phyloP scores from a whole-genome alignment of 2,113 vertebrate species.

The Dasypus novemcinctus region DNA sequence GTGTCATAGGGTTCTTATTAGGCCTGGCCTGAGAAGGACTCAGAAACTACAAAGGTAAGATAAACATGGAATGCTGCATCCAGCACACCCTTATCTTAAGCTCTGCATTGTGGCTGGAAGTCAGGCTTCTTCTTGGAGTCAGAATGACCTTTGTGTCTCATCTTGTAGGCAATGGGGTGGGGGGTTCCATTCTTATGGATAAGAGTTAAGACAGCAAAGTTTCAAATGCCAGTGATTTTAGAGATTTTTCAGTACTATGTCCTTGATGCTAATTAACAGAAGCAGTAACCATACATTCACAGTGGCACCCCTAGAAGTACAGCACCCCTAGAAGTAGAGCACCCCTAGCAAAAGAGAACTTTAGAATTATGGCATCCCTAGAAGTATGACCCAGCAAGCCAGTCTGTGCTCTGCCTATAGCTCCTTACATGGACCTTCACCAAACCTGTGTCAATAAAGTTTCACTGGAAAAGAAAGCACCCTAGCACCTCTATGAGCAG shows the following conservation, averaged over 20 bases:
- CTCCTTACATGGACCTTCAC: no score
- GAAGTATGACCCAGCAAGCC: no score
- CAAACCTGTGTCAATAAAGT: no score
- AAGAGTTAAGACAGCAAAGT: neutral
- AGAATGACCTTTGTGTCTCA: neutral
- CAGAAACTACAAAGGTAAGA: no score
- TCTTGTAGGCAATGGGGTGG: rapidly evolving
- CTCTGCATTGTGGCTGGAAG: neutral
- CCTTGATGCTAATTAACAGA: neutral
- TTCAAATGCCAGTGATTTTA: neutral
- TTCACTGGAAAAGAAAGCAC: no score
- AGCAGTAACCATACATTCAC: rapidly evolving
- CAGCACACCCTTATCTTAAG: neutral
- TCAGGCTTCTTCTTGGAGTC: neutral
- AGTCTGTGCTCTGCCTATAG: no score
- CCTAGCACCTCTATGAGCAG: rapidly evolving
- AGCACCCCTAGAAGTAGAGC: no score
- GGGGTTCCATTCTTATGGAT: neutral
- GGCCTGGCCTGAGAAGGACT: neutral
- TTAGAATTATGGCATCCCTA: no score
- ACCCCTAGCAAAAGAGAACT: no score
- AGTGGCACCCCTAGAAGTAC: no score
- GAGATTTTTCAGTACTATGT: rapidly evolving
- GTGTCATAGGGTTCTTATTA: rapidly evolving
- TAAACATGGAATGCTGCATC: rapidly evolving